Evolutionary conservation across 2,797 vertebrate genomes (phyloP).

Genomic region (Myripristis jacobus): DNA sequence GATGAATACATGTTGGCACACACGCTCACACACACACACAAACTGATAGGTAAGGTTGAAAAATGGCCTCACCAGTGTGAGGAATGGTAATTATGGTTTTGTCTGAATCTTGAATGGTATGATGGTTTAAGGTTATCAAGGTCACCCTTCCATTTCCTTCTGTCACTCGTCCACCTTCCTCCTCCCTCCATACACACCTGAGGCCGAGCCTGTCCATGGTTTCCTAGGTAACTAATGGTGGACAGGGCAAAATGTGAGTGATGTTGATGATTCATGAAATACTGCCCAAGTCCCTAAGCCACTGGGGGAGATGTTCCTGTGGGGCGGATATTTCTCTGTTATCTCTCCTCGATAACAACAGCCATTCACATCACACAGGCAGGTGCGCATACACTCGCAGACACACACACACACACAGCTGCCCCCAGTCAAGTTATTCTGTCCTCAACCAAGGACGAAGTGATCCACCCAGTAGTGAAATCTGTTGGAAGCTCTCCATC

Average conservation of each 20-base stretch:
- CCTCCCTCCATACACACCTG: slow-evolving; percentile 17
- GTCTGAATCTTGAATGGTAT: slow-evolving; percentile 30
- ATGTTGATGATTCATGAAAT: slow-evolving; percentile 36
- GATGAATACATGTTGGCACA: neutral
- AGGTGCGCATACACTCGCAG: neutral
- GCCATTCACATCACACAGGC: neutral
- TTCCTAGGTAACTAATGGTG: slow-evolving; percentile 37
- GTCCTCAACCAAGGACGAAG: slow-evolving; percentile 69
- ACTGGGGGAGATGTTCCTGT: neutral
- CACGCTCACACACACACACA: neutral
- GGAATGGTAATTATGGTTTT: slow-evolving; percentile 14
- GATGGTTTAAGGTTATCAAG: slow-evolving; percentile 24
- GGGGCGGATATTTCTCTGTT: neutral
- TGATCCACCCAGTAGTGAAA: slow-evolving; percentile 50
- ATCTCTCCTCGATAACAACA: neutral
- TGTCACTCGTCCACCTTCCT: slow-evolving; percentile 1
- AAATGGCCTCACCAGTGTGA: neutral
- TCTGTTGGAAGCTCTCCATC: slow-evolving; percentile 62
- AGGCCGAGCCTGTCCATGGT: slow-evolving; percentile 11
- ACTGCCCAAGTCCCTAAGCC: neutral
- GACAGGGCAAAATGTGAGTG: slow-evolving; percentile 10
- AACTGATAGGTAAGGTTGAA: neutral
- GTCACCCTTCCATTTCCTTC: slow-evolving; percentile 27
- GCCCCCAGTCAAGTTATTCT: slow-evolving; percentile 21
- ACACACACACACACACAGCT: slow-evolving; percentile 2